phyloP scores from a whole-genome alignment of 2,888 invertebrate species.

The Carterocephalus palaemon region DNA sequence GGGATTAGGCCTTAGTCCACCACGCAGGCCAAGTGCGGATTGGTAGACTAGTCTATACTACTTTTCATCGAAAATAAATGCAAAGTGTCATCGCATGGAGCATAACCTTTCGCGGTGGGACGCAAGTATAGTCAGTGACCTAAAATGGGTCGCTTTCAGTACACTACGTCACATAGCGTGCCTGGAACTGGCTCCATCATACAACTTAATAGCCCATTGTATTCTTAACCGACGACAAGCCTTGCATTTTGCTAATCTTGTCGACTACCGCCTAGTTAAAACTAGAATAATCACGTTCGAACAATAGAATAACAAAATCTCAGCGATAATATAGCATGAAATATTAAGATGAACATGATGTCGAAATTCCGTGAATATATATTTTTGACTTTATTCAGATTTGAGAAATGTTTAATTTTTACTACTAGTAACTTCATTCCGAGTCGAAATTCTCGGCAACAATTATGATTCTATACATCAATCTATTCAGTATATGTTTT shows the following conservation, averaged over 20 bases:
- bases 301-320: constrained; percentile 16
- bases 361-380: background rate
- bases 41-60: too few relatives aligned
- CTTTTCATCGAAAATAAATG: too few relatives aligned
- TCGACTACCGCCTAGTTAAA: constrained; percentile 1
- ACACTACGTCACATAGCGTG: constrained; percentile 43
- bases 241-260: constrained; percentile 29
- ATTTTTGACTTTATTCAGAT: too few relatives aligned
- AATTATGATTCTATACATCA: too few relatives aligned
- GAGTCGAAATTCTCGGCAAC: too few relatives aligned
- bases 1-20: too few relatives aligned
- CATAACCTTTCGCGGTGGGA: background rate
- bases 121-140: background rate
- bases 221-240: constrained; percentile 33
- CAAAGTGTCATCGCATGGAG: background rate
- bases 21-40: too few relatives aligned
- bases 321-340: constrained; percentile 2
- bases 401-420: too few relatives aligned
- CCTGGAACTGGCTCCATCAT: constrained; percentile 42
- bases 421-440: too few relatives aligned
- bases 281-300: constrained; percentile 15
- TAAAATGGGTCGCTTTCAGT: constrained; percentile 26
- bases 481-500: too few relatives aligned
- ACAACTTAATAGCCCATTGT: constrained; percentile 57
- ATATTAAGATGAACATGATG: constrained; percentile 1